Percentiles rank a stretch among this genome's conserved stretches.
phyloP scores from a whole-genome alignment of 2,113 vertebrate species.

The Vireo altiloquus region DNA sequence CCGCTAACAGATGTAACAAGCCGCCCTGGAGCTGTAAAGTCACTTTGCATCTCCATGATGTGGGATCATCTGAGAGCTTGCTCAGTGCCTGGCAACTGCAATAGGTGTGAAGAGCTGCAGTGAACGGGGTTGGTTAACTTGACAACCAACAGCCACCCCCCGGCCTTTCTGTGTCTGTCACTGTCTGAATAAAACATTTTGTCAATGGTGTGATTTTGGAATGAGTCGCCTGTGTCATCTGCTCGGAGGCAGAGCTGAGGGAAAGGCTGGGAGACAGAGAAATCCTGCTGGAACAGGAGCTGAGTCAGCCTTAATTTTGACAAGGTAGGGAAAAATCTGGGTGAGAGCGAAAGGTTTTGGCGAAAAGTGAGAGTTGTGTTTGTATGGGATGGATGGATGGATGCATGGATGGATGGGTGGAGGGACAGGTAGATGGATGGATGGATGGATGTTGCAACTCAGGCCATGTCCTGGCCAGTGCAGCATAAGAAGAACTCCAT shows the following conservation, averaged over 20 bases:
- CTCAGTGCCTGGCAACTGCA: conserved; percentile 11
- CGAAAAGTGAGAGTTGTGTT: neutral
- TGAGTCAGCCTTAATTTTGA: neutral
- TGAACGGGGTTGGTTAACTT: neutral
- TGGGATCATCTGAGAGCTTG: neutral
- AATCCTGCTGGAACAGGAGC: neutral
- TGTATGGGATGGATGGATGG: neutral
- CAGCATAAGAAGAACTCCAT: no score
- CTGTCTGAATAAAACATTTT: neutral
- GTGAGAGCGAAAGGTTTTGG: neutral
- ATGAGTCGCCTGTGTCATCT: neutral
- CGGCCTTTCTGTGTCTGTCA: neutral
- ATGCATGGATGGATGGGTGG: neutral
- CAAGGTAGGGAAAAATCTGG: neutral
- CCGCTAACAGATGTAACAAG: neutral
- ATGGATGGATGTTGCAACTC: neutral
- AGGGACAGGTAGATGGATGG: no score
- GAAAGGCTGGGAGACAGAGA: neutral
- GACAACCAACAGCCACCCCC: neutral
- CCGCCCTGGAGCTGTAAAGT: neutral
- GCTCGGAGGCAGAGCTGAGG: neutral
- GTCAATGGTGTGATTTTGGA: neutral
- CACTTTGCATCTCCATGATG: neutral
- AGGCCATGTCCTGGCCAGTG: no score
- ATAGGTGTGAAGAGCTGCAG: neutral